Percentiles rank a stretch among this genome's conserved stretches.
Evolutionary conservation across 1,140 invertebrate genomes (phyloP).

Genomic region (Habropoda laboriosa): DNA sequence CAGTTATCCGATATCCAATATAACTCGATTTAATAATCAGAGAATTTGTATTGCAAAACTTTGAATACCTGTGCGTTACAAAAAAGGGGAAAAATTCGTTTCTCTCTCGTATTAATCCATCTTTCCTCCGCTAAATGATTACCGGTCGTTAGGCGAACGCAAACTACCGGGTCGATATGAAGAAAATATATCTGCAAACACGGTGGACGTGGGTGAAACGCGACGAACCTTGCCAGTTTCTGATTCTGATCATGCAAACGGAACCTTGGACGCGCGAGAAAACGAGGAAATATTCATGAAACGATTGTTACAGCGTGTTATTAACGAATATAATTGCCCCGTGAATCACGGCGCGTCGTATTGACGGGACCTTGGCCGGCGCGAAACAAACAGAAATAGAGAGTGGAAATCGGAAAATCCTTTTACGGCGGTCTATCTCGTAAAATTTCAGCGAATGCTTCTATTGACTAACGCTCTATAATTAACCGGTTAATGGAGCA

Average conservation of each 20-base stretch:
- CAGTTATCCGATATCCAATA: too few species aligned
- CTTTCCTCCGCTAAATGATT: too few species aligned
- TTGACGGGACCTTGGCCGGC: not conserved
- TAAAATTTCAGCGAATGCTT: not conserved
- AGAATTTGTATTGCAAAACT: too few species aligned
- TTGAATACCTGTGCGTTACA: too few species aligned
- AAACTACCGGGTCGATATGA: not conserved
- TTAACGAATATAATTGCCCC: slow-evolving; percentile 31
- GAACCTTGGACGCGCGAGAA: slow-evolving; percentile 6
- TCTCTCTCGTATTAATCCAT: too few species aligned
- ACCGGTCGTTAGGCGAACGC: not conserved
- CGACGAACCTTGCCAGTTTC: not conserved
- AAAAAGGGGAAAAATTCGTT: too few species aligned
- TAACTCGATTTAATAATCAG: too few species aligned
- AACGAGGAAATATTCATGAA: slow-evolving; percentile 40
- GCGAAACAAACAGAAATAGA: slow-evolving; percentile 7
- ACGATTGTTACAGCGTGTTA: slow-evolving; percentile 37
- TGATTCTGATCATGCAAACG: not conserved
- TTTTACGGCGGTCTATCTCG: not conserved
- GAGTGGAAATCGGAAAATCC: slow-evolving; percentile 22
- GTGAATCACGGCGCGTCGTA: slow-evolving; percentile 19
- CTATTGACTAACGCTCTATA: not conserved
- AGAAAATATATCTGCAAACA: not conserved
- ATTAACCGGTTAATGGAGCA: slow-evolving; percentile 2
- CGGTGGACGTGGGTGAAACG: not conserved